Percentiles rank a stretch among this genome's conserved stretches.
Evolutionary conservation across 2,888 invertebrate species (phyloP).

Genomic region (Diarsia rubi): DNA sequence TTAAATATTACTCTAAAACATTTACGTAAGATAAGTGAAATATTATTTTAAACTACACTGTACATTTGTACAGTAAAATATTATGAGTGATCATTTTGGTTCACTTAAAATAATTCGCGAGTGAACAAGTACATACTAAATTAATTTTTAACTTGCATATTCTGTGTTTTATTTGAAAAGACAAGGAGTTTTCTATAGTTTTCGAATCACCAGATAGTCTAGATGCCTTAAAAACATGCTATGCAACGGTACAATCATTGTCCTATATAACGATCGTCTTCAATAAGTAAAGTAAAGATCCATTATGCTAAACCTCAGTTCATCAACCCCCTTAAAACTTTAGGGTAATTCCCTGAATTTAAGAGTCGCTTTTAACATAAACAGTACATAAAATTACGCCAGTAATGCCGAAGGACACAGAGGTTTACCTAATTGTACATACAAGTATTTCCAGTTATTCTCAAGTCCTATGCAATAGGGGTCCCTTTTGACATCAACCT

Average conservation of each 20-base stretch:
- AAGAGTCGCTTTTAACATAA: background rate
- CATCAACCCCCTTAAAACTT: background rate
- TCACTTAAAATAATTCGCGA: constrained; percentile 3
- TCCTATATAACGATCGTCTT: background rate
- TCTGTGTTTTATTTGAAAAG: background rate
- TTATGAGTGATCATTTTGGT: background rate
- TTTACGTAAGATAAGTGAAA: background rate
- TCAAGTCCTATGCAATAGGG: too few species aligned
- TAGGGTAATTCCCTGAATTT: background rate
- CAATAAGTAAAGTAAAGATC: background rate
- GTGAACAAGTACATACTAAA: background rate
- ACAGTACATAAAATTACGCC: too few species aligned
- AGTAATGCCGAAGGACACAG: too few species aligned
- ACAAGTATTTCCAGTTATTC: too few species aligned
- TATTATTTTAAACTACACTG: background rate
- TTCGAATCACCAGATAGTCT: too few species aligned
- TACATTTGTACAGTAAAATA: background rate
- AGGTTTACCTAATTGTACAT: too few species aligned
- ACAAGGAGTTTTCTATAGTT: background rate
- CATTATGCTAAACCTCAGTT: too few species aligned
- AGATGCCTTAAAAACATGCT: background rate
- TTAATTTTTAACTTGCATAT: background rate
- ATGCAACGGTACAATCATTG: too few species aligned
- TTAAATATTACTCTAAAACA: constrained; percentile 5
- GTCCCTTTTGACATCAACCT: too few species aligned